Base-by-base conservation (phyloP, 2,888 invertebrate genomes). In the Tipula lateralis region DNA sequence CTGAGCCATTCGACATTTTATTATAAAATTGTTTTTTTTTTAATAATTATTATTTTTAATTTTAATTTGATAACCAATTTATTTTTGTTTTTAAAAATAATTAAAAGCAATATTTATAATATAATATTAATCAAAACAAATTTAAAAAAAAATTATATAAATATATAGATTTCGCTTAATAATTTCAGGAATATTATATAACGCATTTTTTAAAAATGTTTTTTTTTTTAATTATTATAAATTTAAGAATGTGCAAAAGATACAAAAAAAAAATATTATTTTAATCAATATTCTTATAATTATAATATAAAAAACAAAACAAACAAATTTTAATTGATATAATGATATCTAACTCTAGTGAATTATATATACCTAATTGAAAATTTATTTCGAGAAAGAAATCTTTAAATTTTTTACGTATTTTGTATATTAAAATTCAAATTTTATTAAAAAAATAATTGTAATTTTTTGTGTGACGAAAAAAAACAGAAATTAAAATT, bases 1-100 rank as follows among this genome's bases (percentile, higher is more conserved):
- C 83, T 83, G 83, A 83, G 30, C 19, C 34, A 83, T 83, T 83
- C 83, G 83, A 83, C 83, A 34, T 30, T 82, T 80, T 82, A 30
- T 82, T 66, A n/a, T n/a, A n/a, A 66, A 66, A 66, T 66, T 82
- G 29, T 82, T 82, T 82, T 81, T 19, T 81, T 82, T 12, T 29
- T 29, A 80, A 6, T 80, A 16, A 80, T 82, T 29, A 30, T 82
- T 82, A 30, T 82, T 82, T 82, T 82, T 82, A 16, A 9, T 9
- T 24, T 12, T 66, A 66, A 66, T 66, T 66, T 66, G n/a, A n/a
- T n/a, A 66, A 66, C 66, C 24, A 24, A 9, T 66, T 66, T 66
- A 66, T 66, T 66, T 66, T 66, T 19, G 66, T 66, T 66, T 66
- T 24, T 24, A 66, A 66, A 50, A 66, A 66, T 66, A 66, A 66